Base-by-base conservation (phyloP, 2,113 vertebrate genomes). In the Cavia aperea region DNA sequence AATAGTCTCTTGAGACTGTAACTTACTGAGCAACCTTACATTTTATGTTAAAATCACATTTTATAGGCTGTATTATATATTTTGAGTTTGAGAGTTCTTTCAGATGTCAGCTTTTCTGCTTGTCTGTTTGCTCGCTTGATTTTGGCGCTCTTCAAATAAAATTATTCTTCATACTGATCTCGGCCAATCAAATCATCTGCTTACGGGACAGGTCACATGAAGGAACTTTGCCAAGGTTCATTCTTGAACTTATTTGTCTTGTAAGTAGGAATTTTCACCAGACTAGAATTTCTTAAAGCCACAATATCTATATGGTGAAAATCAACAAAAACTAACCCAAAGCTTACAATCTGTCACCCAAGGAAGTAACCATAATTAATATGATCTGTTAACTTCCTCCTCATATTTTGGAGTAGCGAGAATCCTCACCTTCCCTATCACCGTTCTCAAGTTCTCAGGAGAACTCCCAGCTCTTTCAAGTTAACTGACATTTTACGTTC, bases 251-350 rank as follows among this genome's bases (percentile, higher is more conserved):
- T 12, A 51, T n/a, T 2, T 81, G 49, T 78, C 93, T 90, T 89
- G 1, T 75, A 88, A 91, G 49, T n/a, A 78, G 11, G 21, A 5
- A 86, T 86, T 88, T 94, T 91, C 43, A 88, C 24, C 18, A 88
- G 29, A 56, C 78, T n/a, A 88, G 19, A 88, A 85, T 84, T 87
- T 87, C 58, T 92, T 91, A 83, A 88, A 79, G 46, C 46, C 18
- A 7, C 46, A 31, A 46, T 29, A 75, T 75, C 43, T 66, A 3
- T 77, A 49, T 24, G 2, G 43, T 73, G 33, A 89, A 89, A 96
- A 83, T 77, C 9, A 88, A 43, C 24, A 88, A 86, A 95, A 91
- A 43, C 24, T 33, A 83, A 33, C 66, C 51, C 72, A 88, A 88
- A 56, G 43, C 78, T 85, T 95, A 9, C 51, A 11, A 87, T 73